Evolutionary conservation across 2,888 invertebrate genomes (phyloP).

Genomic region (Phanerotoma sp.): DNA sequence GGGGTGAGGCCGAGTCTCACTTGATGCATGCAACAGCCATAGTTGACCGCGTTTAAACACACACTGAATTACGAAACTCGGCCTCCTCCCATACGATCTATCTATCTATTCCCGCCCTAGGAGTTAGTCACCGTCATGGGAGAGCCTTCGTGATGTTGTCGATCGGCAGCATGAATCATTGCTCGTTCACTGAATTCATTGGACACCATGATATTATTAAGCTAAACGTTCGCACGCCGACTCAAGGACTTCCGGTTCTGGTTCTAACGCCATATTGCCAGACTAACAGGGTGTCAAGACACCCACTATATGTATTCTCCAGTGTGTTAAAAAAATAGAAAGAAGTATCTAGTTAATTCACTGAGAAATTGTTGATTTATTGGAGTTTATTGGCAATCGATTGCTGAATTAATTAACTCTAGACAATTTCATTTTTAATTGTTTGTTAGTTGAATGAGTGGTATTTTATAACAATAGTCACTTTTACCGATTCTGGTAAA

Average conservation of each 20-base stretch:
- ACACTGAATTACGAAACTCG: constrained; percentile 25
- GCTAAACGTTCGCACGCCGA: constrained; percentile 18
- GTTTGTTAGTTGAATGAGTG: too few relatives aligned
- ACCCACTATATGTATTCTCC: too few relatives aligned
- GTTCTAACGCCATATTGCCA: constrained; percentile 4
- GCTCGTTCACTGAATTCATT: constrained; percentile 4
- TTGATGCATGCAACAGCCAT: constrained; percentile 13
- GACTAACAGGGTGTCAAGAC: constrained; percentile 5
- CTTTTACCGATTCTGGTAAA: too few relatives aligned
- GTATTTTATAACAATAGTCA: too few relatives aligned
- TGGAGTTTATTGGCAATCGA: too few relatives aligned
- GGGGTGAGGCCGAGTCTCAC: constrained; percentile 26
- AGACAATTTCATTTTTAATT: too few relatives aligned
- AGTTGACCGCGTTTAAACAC: constrained; percentile 26
- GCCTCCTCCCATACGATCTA: constrained; percentile 25
- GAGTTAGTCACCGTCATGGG: constrained; percentile 20
- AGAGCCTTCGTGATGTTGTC: constrained; percentile 24
- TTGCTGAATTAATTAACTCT: too few relatives aligned
- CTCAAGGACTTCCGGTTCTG: constrained; percentile 24
- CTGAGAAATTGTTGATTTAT: too few relatives aligned
- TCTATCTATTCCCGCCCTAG: constrained; percentile 6
- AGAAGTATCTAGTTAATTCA: too few relatives aligned
- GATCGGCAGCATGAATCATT: constrained; percentile 25
- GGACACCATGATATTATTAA: background rate
- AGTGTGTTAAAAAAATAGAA: too few relatives aligned